Evolutionary conservation across 1,140 invertebrate species (phyloP).

Genomic region (Leptinotarsa undecemlineata): DNA sequence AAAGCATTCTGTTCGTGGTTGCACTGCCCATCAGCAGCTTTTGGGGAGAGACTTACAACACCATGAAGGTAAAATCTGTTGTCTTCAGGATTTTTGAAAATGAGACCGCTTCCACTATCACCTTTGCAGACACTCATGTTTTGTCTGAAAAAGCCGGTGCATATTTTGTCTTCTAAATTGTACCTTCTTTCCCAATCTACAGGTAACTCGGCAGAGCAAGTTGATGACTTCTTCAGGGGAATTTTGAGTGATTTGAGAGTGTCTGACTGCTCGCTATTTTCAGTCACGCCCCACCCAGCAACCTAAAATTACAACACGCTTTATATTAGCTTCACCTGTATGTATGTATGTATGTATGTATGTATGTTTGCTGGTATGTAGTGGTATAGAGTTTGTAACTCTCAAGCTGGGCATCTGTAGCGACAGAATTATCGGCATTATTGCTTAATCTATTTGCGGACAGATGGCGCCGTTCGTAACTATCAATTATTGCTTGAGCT

Average conservation of each 20-base stretch:
- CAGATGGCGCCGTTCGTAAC: too few species aligned
- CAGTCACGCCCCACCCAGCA: conserved; percentile 43
- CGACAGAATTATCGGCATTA: too few species aligned
- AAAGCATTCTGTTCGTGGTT: conserved; percentile 37
- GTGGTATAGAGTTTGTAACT: too few species aligned
- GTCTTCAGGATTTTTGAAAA: conserved; percentile 29
- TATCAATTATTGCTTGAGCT: too few species aligned
- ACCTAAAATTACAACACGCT: conserved; percentile 40
- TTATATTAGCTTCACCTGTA: too few species aligned
- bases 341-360: too few species aligned
- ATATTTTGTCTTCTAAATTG: conserved; percentile 40
- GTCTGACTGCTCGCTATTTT: conserved; percentile 29
- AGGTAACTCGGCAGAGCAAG: conserved; percentile 32
- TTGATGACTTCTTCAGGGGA: conserved; percentile 25
- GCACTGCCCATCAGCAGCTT: conserved; percentile 26
- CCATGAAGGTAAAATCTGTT: conserved; percentile 39
- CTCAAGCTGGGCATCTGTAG: too few species aligned
- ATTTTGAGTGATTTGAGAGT: conserved; percentile 36
- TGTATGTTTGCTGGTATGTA: too few species aligned
- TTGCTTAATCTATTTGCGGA: too few species aligned
- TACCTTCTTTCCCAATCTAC: conserved; percentile 32
- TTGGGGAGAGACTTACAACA: conserved; percentile 33
- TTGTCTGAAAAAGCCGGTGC: conserved; percentile 37
- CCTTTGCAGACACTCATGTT: conserved; percentile 41
- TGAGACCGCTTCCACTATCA: conserved; percentile 44